Percentiles rank a stretch among this genome's conserved stretches.
phyloP scores from a whole-genome alignment of 2,113 vertebrate species.

The Etia nguti region DNA sequence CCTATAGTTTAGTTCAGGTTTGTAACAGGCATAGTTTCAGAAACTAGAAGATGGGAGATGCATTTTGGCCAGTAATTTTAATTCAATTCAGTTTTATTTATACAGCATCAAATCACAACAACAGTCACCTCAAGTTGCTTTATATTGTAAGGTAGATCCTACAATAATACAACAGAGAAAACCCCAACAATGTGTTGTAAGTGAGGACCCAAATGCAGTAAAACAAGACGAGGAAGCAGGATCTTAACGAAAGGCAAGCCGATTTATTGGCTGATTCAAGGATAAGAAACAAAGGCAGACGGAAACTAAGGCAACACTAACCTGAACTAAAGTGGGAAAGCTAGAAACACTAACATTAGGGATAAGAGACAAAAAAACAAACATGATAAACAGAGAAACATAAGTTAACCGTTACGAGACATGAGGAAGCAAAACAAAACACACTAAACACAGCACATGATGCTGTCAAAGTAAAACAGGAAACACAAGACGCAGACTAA shows the following conservation, averaged over 20 bases:
- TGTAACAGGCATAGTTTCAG: neutral
- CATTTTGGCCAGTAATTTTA: neutral
- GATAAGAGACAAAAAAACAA: accelerated
- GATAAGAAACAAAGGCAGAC: neutral
- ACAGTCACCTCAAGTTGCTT: neutral
- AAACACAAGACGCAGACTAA: neutral
- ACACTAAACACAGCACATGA: neutral
- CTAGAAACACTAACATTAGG: neutral
- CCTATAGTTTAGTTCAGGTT: neutral
- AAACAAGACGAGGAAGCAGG: neutral
- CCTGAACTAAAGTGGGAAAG: too few species aligned
- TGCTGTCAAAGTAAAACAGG: neutral
- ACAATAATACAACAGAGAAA: neutral
- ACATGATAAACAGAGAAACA: neutral
- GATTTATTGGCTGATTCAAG: neutral
- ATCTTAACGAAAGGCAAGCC: neutral
- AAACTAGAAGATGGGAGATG: neutral
- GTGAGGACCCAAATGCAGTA: neutral
- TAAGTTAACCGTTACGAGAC: neutral
- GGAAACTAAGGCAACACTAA: neutral
- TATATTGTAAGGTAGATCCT: neutral
- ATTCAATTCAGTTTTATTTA: neutral
- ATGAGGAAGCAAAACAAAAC: neutral
- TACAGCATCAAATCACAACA: neutral
- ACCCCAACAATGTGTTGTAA: neutral